Conservation (phyloP, 2,113 vertebrate genomes). For the Picathartes gymnocephalus region DNA sequence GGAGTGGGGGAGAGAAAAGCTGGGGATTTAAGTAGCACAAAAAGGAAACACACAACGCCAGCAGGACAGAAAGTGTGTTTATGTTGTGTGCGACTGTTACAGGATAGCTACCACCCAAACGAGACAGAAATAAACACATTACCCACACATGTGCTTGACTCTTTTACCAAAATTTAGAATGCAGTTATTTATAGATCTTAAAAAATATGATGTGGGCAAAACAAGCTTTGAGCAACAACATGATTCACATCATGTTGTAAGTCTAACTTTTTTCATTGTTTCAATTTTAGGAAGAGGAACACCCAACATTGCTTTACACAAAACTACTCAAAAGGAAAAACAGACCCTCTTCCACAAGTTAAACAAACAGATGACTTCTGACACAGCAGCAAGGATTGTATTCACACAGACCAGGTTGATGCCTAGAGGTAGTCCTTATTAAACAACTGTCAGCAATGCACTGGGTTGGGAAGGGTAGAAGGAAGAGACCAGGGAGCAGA, state of each 20-base stretch:
- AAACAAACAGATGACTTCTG: background rate
- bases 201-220: background rate
- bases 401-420: background rate
- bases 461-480: background rate
- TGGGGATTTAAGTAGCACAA: background rate
- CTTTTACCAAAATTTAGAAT: background rate
- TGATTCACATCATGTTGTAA: background rate
- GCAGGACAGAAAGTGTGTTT: background rate
- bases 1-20: background rate
- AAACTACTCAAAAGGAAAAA: background rate
- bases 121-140: background rate
- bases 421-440: background rate
- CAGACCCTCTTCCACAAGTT: background rate
- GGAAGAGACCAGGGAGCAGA: background rate
- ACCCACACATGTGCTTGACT: background rate
- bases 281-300: background rate
- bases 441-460: background rate
- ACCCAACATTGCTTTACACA: background rate
- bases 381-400: background rate
- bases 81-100: background rate
- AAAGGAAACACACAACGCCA: background rate
- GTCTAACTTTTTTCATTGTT: background rate
- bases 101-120: background rate
- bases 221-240: background rate
- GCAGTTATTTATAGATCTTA: background rate